phyloP scores from a whole-genome alignment of 2,113 vertebrate species.

The Osmerus mordax region DNA sequence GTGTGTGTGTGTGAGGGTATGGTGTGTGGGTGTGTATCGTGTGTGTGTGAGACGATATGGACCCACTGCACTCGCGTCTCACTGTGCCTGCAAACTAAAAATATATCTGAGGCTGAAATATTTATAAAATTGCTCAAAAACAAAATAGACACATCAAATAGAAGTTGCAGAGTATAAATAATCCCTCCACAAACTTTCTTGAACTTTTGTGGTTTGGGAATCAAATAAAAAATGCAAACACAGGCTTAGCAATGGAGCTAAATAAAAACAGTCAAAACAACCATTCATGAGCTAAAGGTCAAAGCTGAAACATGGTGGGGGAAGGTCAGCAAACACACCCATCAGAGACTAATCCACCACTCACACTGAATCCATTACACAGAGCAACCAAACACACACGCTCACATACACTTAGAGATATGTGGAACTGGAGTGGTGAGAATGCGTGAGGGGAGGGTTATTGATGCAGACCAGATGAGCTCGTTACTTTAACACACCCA shows the following conservation, averaged over 20 bases:
- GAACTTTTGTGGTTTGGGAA: slow-evolving; percentile 34
- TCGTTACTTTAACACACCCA: no score
- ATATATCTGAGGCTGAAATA: slow-evolving; percentile 43
- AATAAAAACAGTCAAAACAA: slow-evolving; percentile 49
- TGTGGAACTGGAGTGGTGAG: slow-evolving; percentile 3
- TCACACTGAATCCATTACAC: background rate
- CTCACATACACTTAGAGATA: background rate
- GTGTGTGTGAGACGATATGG: background rate
- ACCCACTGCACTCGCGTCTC: slow-evolving; percentile 23
- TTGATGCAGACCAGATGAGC: slow-evolving; percentile 10
- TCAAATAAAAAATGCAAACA: slow-evolving; percentile 46
- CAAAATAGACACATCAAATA: slow-evolving; percentile 44
- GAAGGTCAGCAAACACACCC: slow-evolving; percentile 27
- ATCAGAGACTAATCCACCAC: slow-evolving; percentile 9
- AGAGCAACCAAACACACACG: background rate
- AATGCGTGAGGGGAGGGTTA: background rate
- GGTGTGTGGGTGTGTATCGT: background rate
- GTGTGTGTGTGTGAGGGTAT: background rate
- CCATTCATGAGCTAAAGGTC: slow-evolving; percentile 40
- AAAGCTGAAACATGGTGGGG: slow-evolving; percentile 25
- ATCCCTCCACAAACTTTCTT: slow-evolving; percentile 33
- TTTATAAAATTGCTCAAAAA: slow-evolving; percentile 53
- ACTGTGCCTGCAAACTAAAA: slow-evolving; percentile 27
- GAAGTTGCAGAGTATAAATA: slow-evolving; percentile 49
- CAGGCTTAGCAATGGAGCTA: slow-evolving; percentile 19